These are phyloP conservation scores for Tetramorium alpestre DNA, from an alignment of 1,140 invertebrate genomes.

Conservation along the genomic window DNA sequence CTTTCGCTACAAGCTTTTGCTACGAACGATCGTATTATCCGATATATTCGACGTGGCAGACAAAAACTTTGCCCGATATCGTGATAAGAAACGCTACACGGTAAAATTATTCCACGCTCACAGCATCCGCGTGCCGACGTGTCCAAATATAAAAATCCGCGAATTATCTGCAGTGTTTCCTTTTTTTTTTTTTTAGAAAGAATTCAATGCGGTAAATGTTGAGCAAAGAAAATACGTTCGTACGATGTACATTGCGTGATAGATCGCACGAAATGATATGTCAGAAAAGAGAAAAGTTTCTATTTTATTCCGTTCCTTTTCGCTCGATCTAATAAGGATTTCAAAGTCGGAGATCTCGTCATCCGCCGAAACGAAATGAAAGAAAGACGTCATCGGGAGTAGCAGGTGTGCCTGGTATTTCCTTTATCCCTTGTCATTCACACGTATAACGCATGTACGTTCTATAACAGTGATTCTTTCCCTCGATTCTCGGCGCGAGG, in stretches of 20 bases:
- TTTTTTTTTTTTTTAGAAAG: background rate
- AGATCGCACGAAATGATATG: background rate
- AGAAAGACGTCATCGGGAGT: conserved; percentile 36
- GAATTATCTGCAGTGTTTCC: background rate
- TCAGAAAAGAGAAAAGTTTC: conserved; percentile 1
- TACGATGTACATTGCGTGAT: background rate
- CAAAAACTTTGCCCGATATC: background rate
- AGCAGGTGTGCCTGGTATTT: conserved; percentile 38
- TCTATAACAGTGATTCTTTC: conserved; percentile 48
- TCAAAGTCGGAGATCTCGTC: conserved; percentile 14
- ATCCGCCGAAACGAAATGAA: background rate
- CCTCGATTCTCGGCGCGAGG: conserved; percentile 6
- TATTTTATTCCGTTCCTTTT: background rate
- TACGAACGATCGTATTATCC: background rate
- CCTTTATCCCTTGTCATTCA: conserved; percentile 3
- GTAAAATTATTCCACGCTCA: conserved; percentile 10
- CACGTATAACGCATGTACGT: conserved; percentile 13
- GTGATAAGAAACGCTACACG: conserved; percentile 13
- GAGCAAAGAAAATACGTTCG: background rate
- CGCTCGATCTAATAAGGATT: conserved; percentile 9
- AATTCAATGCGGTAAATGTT: conserved; percentile 5
- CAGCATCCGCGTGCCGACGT: background rate
- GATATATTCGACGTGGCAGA: background rate
- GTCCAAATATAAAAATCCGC: background rate
- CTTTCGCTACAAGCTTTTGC: conserved; percentile 16